Conservation (phyloP, 1,140 invertebrate species). For the Rhagoletis zephyria region DNA sequence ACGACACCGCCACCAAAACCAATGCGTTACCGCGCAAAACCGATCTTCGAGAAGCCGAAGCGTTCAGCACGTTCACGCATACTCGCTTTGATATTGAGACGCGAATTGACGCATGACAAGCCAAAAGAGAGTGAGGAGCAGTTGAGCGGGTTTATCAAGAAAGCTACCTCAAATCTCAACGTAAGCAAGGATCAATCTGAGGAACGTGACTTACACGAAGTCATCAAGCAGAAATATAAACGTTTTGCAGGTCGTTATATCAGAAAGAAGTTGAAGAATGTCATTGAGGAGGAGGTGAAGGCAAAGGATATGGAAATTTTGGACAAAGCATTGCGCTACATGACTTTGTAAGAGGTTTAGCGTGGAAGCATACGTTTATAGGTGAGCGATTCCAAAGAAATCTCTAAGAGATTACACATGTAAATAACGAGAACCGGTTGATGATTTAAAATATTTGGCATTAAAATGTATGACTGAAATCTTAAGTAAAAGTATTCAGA, state of each 20-base stretch:
- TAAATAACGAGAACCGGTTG: no score
- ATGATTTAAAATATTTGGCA: no score
- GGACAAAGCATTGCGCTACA: slow-evolving; percentile 66
- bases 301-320: slow-evolving; percentile 64
- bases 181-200: background rate
- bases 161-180: background rate
- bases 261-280: background rate
- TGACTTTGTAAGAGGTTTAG: slow-evolving; percentile 61
- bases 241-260: background rate
- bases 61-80: slow-evolving; percentile 64
- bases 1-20: slow-evolving; percentile 15
- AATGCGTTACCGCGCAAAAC: slow-evolving; percentile 62
- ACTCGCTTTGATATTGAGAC: slow-evolving; percentile 64
- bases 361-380: background rate
- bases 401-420: slow-evolving; percentile 1
- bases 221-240: slow-evolving; percentile 22
- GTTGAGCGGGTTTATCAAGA: background rate
- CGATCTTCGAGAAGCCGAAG: slow-evolving; percentile 55
- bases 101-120: slow-evolving; percentile 59
- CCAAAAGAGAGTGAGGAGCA: slow-evolving; percentile 53
- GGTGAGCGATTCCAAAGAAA: background rate
- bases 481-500: no score
- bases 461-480: no score
- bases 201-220: slow-evolving; percentile 27
- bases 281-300: background rate